These are phyloP conservation scores for Mythimna lalbum DNA, from an alignment of 2,888 invertebrate species.

Conservation along the genomic window DNA sequence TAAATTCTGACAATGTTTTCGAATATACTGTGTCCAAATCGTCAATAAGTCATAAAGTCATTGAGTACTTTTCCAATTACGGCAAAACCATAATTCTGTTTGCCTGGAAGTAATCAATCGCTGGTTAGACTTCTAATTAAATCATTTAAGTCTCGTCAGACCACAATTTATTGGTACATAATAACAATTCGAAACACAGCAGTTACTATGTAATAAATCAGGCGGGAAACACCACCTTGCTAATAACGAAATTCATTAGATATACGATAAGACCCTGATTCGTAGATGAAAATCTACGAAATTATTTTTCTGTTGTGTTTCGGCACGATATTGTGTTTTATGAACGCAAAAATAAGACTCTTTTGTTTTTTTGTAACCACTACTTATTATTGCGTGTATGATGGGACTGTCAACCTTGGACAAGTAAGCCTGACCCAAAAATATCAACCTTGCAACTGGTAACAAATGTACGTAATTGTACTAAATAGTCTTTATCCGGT, in stretches of 20 bases:
- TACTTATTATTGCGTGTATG: conserved; percentile 18
- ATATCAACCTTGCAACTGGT: conserved; percentile 32
- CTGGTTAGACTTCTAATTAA: conserved; percentile 36
- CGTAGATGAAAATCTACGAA: conserved; percentile 50
- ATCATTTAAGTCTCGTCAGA: conserved; percentile 36
- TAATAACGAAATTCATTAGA: conserved; percentile 48
- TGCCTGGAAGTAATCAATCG: conserved; percentile 34
- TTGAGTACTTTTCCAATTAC: conserved; percentile 24
- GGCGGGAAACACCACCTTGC: conserved; percentile 20
- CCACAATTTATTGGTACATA: conserved; percentile 34
- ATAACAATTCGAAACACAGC: conserved; percentile 42
- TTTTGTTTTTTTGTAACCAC: conserved; percentile 8
- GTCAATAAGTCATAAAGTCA: conserved; percentile 1
- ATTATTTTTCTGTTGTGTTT: conserved; percentile 22
- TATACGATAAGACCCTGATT: conserved; percentile 50
- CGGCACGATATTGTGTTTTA: conserved; percentile 20
- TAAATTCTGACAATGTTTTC: too few species aligned
- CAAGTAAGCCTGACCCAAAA: conserved; percentile 24
- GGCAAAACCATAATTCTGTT: conserved; percentile 4
- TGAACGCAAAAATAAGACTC: conserved; percentile 9
- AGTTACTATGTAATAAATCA: conserved; percentile 44
- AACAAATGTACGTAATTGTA: conserved; percentile 29
- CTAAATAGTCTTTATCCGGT: conserved; percentile 29
- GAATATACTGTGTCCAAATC: too few species aligned
- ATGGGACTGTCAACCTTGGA: conserved; percentile 41